Evolutionary conservation across 1,140 invertebrate species (phyloP), one percentile per base, ranked within the genome.

Genomic region (Drosophila guanche): DNA sequence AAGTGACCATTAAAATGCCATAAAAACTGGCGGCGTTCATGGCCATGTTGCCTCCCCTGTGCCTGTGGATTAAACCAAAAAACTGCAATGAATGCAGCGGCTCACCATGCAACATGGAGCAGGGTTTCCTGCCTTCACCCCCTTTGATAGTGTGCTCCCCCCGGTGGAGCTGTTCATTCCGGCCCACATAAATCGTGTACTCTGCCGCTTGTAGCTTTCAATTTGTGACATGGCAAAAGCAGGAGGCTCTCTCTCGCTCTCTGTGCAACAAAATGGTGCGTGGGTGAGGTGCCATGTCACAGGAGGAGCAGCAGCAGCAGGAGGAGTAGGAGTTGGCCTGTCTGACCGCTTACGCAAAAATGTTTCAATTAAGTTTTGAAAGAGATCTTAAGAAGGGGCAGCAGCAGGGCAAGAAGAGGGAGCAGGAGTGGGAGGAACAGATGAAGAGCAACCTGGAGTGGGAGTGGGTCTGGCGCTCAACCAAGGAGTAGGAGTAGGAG

Each of bases 1-100:
- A 91, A 91, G 86, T 91, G 90, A 91, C 90, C 90, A 91, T 91
- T 91, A 91, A 91, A 91, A 90, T 91, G 90, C 90, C 90, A 91
- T 91, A 91, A 37, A 91, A 91, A 91, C 77, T 85, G 81, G 81
- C 81, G 80, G 76, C 80, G 79, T 85, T 76, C 80, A 85, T 85
- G 79, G 76, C 47, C 76, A 86, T 74, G 81, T 74, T 57, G 66
- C 66, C 33, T 37, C 29, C 10, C 33, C 16, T 20, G 16, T 12
- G 33, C 33, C 33, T 37, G 33, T 73, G 76, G 66, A 76, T 85
- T 75, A 75, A 74, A 60, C 42, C 27, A 16, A 46, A 4, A 37
- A 20, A 20, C 16, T 20, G 51, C 51, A 22, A 55, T 7, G 37
- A 40, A 43, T 63, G 41, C 58, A 61, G 69, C 68, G 55, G 12